Evolutionary conservation across 2,888 invertebrate species (phyloP).

Genomic region (Aproaerema taeniolella): DNA sequence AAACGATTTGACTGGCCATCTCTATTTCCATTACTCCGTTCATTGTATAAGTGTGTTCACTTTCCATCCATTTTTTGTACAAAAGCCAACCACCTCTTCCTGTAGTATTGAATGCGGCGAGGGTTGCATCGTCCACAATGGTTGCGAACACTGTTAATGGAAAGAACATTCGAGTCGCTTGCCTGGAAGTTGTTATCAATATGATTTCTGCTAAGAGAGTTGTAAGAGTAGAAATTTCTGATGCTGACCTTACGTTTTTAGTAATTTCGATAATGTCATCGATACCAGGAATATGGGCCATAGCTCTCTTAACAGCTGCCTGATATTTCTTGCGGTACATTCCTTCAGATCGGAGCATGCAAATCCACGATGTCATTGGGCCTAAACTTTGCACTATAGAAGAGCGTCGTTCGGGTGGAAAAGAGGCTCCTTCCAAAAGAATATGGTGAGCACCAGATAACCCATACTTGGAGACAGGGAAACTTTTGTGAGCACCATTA

Average conservation of each 20-base stretch:
- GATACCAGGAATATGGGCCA: slow-evolving; percentile 24
- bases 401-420: slow-evolving; percentile 25
- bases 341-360: slow-evolving; percentile 24
- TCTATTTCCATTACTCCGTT: slow-evolving; percentile 18
- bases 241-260: slow-evolving; percentile 16
- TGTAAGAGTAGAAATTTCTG: slow-evolving; percentile 13
- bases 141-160: slow-evolving; percentile 11
- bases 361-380: slow-evolving; percentile 28
- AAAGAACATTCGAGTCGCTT: slow-evolving; percentile 27
- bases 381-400: slow-evolving; percentile 25
- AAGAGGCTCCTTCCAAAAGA: slow-evolving; percentile 23
- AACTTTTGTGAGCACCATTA: not conserved
- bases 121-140: not conserved
- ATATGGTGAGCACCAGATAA: slow-evolving; percentile 26
- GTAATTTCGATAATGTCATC: slow-evolving; percentile 22
- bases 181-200: slow-evolving; percentile 22
- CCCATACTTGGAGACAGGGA: slow-evolving; percentile 12
- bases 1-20: slow-evolving; percentile 21
- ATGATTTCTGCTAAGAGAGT: slow-evolving; percentile 24
- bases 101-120: not conserved
- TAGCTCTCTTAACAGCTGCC: slow-evolving; percentile 25
- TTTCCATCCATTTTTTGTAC: not conserved
- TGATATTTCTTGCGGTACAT: slow-evolving; percentile 24
- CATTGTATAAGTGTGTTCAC: not conserved
- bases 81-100: not conserved